Conservation (phyloP, 2,888 invertebrate genomes). For the Fragum fragum region DNA sequence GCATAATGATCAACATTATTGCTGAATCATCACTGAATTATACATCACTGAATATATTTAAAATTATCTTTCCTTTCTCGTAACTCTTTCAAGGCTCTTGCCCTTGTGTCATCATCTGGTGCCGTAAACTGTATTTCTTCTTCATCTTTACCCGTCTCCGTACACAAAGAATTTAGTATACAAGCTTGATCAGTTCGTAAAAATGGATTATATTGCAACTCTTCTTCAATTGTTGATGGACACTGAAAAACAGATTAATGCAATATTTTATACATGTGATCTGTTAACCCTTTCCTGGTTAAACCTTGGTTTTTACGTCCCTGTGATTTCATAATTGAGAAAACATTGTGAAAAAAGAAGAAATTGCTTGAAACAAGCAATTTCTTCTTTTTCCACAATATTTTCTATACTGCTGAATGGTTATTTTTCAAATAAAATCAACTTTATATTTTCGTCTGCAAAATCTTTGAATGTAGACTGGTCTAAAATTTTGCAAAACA, state of each 20-base stretch:
- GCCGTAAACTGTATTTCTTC: constrained; percentile 57
- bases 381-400: no score
- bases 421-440: no score
- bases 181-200: constrained; percentile 76
- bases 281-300: no score
- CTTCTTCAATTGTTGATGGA: constrained; percentile 82
- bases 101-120: constrained; percentile 72
- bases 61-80: constrained; percentile 80
- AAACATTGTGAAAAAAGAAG: no score
- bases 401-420: no score
- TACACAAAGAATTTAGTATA: constrained; percentile 72
- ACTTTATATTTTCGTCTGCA: no score
- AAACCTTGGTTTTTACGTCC: no score
- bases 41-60: constrained; percentile 71
- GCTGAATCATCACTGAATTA: background rate
- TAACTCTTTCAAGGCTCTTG: constrained; percentile 74
- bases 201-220: constrained; percentile 83
- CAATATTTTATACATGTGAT: no score
- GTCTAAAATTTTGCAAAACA: no score
- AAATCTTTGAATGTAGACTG: no score
- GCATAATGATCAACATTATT: background rate
- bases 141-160: constrained; percentile 53
- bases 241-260: constrained; percentile 73
- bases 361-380: no score
- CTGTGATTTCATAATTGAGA: no score